Percentiles rank a stretch among this genome's conserved stretches.
phyloP scores from a whole-genome alignment of 2,797 vertebrate genomes.

The Ptychobarbus kaznakovi region DNA sequence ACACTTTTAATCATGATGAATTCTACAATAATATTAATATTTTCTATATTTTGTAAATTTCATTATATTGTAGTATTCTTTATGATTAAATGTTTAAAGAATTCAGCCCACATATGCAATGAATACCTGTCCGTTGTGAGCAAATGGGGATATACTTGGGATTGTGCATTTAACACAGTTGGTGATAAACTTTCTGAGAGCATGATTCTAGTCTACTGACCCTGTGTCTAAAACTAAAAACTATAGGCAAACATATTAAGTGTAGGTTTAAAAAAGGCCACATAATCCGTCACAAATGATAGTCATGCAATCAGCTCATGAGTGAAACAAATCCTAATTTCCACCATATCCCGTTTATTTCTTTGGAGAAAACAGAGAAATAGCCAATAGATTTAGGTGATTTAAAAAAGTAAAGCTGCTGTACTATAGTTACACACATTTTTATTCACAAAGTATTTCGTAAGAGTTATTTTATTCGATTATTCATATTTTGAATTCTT shows the following conservation, averaged over 20 bases:
- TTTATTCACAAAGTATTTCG: too few species aligned
- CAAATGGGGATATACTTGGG: background rate
- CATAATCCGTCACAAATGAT: background rate
- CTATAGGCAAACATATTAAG: background rate
- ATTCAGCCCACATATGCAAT: background rate
- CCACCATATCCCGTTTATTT: background rate
- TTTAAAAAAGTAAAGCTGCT: too few species aligned
- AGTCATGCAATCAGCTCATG: background rate
- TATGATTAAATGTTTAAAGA: background rate
- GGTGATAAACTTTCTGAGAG: background rate
- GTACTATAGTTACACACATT: too few species aligned
- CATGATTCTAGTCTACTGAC: background rate
- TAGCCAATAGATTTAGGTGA: background rate
- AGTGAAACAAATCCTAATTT: background rate
- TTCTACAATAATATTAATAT: background rate
- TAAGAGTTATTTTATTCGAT: too few species aligned
- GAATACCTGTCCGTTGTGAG: background rate
- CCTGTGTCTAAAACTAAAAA: background rate
- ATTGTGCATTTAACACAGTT: background rate
- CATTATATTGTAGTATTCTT: background rate
- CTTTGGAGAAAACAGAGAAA: background rate
- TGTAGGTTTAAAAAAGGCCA: background rate
- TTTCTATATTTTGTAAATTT: background rate
- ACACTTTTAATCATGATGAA: background rate
- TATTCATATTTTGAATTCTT: too few species aligned